A percentile compares a stretch with the other conserved stretches of the same genome.
These are phyloP conservation scores for Pseudomyrmex sp. DNA, from an alignment of 1,140 invertebrate species.

Conservation along the genomic window DNA sequence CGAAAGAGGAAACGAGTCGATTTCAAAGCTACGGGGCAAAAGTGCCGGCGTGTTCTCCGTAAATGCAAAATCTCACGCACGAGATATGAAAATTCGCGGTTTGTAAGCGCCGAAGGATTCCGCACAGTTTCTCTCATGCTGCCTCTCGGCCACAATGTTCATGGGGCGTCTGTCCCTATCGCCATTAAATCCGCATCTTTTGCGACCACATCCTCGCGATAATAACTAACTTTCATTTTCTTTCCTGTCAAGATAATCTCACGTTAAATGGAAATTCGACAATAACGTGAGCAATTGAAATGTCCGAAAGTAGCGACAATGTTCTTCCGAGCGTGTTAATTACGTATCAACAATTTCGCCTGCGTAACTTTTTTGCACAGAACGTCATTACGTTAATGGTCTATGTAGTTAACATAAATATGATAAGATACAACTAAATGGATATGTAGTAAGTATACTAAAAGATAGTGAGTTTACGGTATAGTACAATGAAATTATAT, in stretches of 20 bases:
- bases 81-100: conserved; percentile 35
- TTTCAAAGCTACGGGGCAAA: conserved; percentile 30
- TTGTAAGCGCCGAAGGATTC: conserved; percentile 1
- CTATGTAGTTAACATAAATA: background rate
- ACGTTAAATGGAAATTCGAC: conserved; percentile 29
- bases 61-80: conserved; percentile 34
- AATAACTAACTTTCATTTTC: conserved; percentile 73
- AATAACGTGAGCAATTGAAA: conserved; percentile 30
- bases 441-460: background rate
- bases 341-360: conserved; percentile 11
- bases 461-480: too few relatives aligned
- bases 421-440: background rate
- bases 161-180: conserved; percentile 11
- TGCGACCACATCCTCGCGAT: conserved; percentile 58
- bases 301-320: background rate
- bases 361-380: background rate
- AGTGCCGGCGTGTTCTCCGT: conserved; percentile 8
- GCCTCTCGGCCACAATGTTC: conserved; percentile 40
- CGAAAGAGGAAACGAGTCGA: conserved; percentile 7
- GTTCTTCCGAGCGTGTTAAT: background rate
- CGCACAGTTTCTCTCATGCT: conserved; percentile 43
- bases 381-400: background rate
- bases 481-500: too few relatives aligned
- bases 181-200: conserved; percentile 56
- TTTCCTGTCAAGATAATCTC: conserved; percentile 55